Evolutionary conservation across 30 jellyfish, hydroid and myxozoan genomes (phyloP).

Genomic region (Hydra vulgaris): DNA sequence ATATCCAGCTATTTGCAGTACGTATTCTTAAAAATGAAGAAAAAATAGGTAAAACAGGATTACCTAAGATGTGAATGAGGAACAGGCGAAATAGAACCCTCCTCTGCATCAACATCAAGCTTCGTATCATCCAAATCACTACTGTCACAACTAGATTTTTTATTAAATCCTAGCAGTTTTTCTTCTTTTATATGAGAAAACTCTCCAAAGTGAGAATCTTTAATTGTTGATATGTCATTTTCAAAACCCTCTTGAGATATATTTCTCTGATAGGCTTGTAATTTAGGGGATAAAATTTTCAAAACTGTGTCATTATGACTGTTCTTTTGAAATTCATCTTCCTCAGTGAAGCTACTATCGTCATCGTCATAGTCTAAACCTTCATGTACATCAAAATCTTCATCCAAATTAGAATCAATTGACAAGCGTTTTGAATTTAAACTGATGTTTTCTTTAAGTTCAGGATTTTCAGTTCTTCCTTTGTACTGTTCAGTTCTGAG

Average conservation of each 20-base stretch:
- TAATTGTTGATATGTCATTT: not conserved
- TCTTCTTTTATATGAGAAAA: not conserved
- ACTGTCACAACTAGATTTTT: not conserved
- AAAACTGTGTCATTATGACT: not conserved
- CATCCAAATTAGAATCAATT: not conserved
- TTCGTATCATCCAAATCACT: not conserved
- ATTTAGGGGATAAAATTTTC: not conserved
- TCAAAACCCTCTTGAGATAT: not conserved
- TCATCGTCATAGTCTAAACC: not conserved
- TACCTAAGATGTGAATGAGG: not conserved
- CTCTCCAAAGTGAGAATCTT: not conserved
- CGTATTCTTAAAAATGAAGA: too few species aligned
- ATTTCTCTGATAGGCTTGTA: not conserved
- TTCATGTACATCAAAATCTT: not conserved
- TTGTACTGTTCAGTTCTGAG: not conserved
- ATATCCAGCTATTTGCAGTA: too few species aligned
- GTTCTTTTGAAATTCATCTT: not conserved
- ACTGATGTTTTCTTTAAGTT: not conserved
- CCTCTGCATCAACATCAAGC: not conserved
- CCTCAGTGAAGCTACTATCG: not conserved
- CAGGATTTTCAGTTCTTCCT: constrained; percentile 2
- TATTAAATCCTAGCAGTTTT: not conserved
- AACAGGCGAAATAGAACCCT: not conserved
- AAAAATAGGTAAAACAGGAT: too few species aligned
- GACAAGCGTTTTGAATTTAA: not conserved